Evolutionary conservation across 2,888 invertebrate genomes (phyloP), one percentile per base, ranked within the genome.

Genomic region (Carcina quercana): DNA sequence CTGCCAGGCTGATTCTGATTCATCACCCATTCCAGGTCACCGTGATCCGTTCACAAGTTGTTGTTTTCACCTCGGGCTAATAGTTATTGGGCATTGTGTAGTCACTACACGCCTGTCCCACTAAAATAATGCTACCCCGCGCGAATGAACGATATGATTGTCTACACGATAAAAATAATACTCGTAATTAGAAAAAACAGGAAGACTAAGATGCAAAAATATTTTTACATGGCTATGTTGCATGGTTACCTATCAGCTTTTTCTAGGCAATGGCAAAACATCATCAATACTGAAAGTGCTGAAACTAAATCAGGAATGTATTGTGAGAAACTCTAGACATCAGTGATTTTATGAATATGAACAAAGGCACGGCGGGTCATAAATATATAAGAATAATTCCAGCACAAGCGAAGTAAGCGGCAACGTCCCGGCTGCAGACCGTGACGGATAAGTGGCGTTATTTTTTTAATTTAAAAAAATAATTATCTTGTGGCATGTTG

Each of bases 391-490:
- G 47, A 56, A 61, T 52, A 56, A 53, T 53, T 51, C 47, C 39
- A 31, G 38, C 37, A 37, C 28, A 38, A 30, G 42, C 46, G 52
- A 39, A 44, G 45, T 43, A 22, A 54, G 53, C 66, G 72, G 70
- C 71, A 70, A 68, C 53, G 72, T 49, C 66, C 60, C 47, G 47
- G 27, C 43, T 61, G 54, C 56, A 50, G 52, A 76, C 63, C 79
- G 73, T 74, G 75, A 78, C 80, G 71, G 50, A 50, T 51, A 53
- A 59, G 58, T 59, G 59, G 57, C 59, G 56, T 62, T 64, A 65
- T 63, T 70, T 33, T n/a, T 67, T 68, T 70, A 70, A 71, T 70
- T 72, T 69, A 60, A 71, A 68, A 69, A 62, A 69, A 67, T 70
- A 60, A 74, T 72, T 69, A 71, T 65, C 68, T 67, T 49, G 57